These are phyloP conservation scores for Epinephelus malabaricus DNA, from an alignment of 2,797 vertebrate genomes.

Conservation along the genomic window DNA sequence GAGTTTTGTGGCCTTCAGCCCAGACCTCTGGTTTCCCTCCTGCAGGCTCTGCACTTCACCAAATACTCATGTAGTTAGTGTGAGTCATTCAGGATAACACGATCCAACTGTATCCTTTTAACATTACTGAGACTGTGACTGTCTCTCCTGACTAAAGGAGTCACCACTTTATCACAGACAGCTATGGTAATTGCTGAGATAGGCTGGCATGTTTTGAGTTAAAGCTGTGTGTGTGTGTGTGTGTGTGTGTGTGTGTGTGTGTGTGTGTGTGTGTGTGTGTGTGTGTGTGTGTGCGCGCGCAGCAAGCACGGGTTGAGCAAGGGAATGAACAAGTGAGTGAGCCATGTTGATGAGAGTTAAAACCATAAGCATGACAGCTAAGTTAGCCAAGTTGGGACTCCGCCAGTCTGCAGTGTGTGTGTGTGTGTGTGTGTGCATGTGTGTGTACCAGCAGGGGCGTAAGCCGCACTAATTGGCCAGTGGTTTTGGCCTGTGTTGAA, in stretches of 20 bases:
- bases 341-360: slow-evolving; percentile 64
- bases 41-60: slow-evolving; percentile 40
- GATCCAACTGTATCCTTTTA: slow-evolving; percentile 60
- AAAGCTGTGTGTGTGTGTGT: slow-evolving; percentile 14
- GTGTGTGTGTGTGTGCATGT: slow-evolving; percentile 17
- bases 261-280: no score
- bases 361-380: slow-evolving; percentile 70
- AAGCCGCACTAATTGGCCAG: slow-evolving; percentile 64
- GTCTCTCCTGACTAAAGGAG: slow-evolving; percentile 52
- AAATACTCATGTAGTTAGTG: slow-evolving; percentile 33
- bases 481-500: slow-evolving; percentile 34
- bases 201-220: slow-evolving; percentile 46
- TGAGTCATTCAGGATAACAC: slow-evolving; percentile 69
- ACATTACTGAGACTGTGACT: slow-evolving; percentile 41
- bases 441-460: slow-evolving; percentile 18
- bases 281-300: slow-evolving; percentile 3
- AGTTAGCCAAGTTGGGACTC: slow-evolving; percentile 45
- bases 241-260: slow-evolving; percentile 20
- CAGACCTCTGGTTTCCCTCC: slow-evolving; percentile 52
- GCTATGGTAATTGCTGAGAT: slow-evolving; percentile 69
- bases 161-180: slow-evolving; percentile 62
- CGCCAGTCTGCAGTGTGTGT: slow-evolving; percentile 28
- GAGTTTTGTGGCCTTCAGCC: slow-evolving; percentile 43
- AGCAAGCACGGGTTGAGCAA: neutral
- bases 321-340: slow-evolving; percentile 35